Evolutionary conservation across 2,797 vertebrate species (phyloP).

Genomic region (Spinus olivaceus): DNA sequence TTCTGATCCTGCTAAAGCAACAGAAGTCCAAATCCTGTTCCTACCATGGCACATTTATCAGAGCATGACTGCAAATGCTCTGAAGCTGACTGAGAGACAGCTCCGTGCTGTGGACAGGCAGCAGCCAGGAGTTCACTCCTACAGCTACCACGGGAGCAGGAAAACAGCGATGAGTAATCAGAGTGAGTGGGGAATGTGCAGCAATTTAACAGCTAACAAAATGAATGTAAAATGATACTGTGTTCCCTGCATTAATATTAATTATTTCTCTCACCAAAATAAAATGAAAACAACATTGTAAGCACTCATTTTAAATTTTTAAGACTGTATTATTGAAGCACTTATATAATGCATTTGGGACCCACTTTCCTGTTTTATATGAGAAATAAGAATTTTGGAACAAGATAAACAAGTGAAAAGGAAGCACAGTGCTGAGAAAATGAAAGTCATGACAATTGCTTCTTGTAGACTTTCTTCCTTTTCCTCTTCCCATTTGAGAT

Average conservation of each 20-base stretch:
- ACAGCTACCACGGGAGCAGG: not conserved
- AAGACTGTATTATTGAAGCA: not conserved
- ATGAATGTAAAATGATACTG: constrained; percentile 9
- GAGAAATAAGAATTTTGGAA: not conserved
- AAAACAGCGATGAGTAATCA: constrained; percentile 22
- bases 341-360: not conserved
- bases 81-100: constrained; percentile 28
- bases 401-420: not conserved
- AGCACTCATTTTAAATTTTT: not conserved
- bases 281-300: not conserved
- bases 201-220: constrained; percentile 14
- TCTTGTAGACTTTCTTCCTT: not conserved
- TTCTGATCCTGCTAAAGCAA: constrained; percentile 45
- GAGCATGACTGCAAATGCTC: constrained; percentile 21
- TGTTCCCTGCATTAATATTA: constrained; percentile 26
- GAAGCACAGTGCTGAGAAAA: not conserved
- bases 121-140: constrained; percentile 26
- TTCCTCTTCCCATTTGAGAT: not conserved
- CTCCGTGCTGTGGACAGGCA: not conserved
- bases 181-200: not conserved
- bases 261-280: constrained; percentile 30
- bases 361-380: not conserved
- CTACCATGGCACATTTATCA: constrained; percentile 22
- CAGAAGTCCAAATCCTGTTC: constrained; percentile 34
- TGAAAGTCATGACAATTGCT: not conserved